Conservation (phyloP, 2,113 vertebrate genomes). For the Sclerurus mexicanus region DNA sequence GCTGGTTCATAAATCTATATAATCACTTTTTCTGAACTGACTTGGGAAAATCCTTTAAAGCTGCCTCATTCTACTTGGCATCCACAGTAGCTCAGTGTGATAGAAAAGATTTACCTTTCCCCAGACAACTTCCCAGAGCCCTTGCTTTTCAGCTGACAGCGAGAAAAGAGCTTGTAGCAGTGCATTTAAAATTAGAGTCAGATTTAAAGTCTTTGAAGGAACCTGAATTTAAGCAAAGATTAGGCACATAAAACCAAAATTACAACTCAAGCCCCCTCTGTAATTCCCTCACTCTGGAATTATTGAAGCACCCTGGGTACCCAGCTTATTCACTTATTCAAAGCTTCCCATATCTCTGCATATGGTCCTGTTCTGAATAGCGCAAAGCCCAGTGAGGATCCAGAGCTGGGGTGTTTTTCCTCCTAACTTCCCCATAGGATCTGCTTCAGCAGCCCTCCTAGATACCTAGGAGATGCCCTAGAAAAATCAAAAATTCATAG, state of each 20-base stretch:
- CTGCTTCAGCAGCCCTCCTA: neutral
- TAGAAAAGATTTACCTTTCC: conserved; percentile 58
- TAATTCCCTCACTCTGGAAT: conserved; percentile 8
- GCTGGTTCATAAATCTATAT: conserved; percentile 50
- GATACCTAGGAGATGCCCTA: neutral
- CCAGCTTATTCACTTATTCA: neutral
- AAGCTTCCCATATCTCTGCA: neutral
- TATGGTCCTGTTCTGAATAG: neutral
- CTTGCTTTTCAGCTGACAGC: conserved; percentile 24
- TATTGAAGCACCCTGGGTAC: neutral
- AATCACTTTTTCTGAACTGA: conserved; percentile 63
- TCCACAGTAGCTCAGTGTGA: conserved; percentile 38
- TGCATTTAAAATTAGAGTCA: neutral
- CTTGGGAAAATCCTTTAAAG: conserved; percentile 60
- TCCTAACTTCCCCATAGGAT: neutral
- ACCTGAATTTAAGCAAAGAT: conserved; percentile 29
- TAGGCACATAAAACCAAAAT: conserved; percentile 38
- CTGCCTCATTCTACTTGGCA: conserved; percentile 46
- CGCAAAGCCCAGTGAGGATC: neutral
- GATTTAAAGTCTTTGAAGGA: neutral
- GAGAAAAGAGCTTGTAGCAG: neutral
- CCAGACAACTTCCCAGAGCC: conserved; percentile 20
- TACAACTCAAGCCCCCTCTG: neutral
- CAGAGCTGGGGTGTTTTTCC: neutral
- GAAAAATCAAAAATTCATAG: neutral